These are phyloP conservation scores for Planococcus citri DNA, from an alignment of 1,140 invertebrate genomes.

Conservation along the genomic window DNA sequence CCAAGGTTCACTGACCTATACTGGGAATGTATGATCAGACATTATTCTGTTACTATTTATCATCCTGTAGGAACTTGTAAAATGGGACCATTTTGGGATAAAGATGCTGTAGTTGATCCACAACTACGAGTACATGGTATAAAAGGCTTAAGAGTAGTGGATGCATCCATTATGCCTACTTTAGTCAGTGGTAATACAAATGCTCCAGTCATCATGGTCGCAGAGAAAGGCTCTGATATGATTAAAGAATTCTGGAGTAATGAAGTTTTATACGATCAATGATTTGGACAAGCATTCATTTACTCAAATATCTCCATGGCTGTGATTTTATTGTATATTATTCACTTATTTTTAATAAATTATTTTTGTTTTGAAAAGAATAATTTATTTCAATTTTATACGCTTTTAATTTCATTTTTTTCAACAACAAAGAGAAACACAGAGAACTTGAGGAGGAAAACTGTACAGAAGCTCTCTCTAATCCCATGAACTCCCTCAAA, in stretches of 20 bases:
- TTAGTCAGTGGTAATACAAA: conserved; percentile 73
- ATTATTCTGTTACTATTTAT: conserved; percentile 68
- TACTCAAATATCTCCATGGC: not conserved
- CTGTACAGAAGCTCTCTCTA: too few species aligned
- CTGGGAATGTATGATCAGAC: conserved; percentile 71
- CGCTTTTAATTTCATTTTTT: too few species aligned
- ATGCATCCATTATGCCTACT: conserved; percentile 74
- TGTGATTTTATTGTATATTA: not conserved
- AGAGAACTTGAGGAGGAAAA: too few species aligned
- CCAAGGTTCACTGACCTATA: conserved; percentile 54
- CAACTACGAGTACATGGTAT: conserved; percentile 66
- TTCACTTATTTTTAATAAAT: not conserved
- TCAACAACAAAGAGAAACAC: too few species aligned
- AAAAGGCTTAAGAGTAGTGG: conserved; percentile 64
- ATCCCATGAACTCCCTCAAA: too few species aligned
- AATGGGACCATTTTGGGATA: conserved; percentile 79
- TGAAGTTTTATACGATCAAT: not conserved
- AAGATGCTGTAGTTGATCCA: conserved; percentile 74
- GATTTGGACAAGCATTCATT: not conserved
- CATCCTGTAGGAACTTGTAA: conserved; percentile 83
- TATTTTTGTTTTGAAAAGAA: not conserved
- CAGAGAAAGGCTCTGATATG: conserved; percentile 67
- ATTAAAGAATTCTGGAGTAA: conserved; percentile 61
- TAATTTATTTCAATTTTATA: too few species aligned
- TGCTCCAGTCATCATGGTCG: conserved; percentile 72